Evolutionary conservation across 2,888 invertebrate genomes (phyloP), one percentile per base, ranked within the genome.

Genomic region (Crocallis elinguaria): DNA sequence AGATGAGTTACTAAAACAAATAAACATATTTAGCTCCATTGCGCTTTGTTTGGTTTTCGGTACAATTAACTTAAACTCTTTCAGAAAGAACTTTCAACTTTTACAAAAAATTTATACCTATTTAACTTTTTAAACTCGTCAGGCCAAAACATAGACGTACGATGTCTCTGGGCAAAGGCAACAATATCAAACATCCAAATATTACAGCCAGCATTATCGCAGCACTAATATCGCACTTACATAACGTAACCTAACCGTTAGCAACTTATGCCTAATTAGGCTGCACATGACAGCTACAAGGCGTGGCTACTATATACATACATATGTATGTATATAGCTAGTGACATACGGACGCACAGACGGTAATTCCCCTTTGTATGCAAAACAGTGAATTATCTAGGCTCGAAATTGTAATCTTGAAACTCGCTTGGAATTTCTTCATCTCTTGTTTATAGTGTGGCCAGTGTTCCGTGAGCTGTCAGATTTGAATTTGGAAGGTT

Each of bases 341-440:
- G 78, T 81, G 86, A 85, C 86, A 87, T 77, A 85, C 86, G 84
- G 78, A 86, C 86, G 82, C 81, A 84, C 81, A 79, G 80, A 81
- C 85, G 82, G 88, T 88, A 88, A 88, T 88, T 81, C 87, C 82
- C 88, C 89, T 89, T 91, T 91, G 90, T 91, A 91, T 91, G 90
- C 88, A 85, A 91, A 77, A 88, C 86, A 83, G 79, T 80, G 86
- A 90, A 90, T 91, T 88, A 90, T 91, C 90, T 90, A 90, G 88
- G 86, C 82, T 85, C 86, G 82, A 88, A 91, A 91, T 88, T 88
- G 87, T 91, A 89, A 91, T 90, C 91, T 90, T 76, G 73, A 80
- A 86, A 87, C 88, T 82, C 64, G 87, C 84, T 83, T 81, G 86
- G 86, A 87, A 88, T 91, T 91, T 88, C 90, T 91, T 86, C 89